Evolutionary conservation across 2,113 vertebrate genomes (phyloP).

Genomic region (Peromyscus leucopus): DNA sequence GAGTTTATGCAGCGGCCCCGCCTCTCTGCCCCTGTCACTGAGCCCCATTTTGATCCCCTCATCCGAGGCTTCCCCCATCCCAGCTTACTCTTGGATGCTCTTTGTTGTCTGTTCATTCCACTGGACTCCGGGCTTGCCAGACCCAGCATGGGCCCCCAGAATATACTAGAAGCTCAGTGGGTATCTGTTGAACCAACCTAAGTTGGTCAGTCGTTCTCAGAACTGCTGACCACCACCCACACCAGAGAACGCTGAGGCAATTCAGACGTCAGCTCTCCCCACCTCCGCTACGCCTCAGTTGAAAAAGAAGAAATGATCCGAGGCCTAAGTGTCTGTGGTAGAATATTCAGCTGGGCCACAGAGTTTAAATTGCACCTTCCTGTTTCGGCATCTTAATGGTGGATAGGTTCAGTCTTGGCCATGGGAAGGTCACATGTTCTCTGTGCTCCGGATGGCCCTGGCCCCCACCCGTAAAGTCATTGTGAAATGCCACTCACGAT

Average conservation of each 20-base stretch:
- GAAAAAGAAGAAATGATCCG: background rate
- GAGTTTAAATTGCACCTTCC: background rate
- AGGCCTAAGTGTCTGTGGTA: background rate
- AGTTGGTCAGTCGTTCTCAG: background rate
- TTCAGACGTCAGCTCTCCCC: background rate
- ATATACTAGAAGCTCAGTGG: background rate
- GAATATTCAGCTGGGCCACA: accelerated
- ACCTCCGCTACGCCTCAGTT: accelerated
- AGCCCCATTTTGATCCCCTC: background rate
- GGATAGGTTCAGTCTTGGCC: background rate
- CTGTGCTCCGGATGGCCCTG: background rate
- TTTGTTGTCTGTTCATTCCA: background rate
- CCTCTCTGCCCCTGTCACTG: background rate
- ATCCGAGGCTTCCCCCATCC: accelerated
- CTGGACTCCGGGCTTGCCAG: background rate
- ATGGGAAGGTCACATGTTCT: background rate
- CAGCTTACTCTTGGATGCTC: background rate
- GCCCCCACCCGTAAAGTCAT: background rate
- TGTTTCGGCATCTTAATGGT: background rate
- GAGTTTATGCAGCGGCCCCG: accelerated
- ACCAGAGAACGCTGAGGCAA: background rate
- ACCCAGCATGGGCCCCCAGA: accelerated
- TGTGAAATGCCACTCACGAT: background rate
- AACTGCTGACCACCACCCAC: no score
- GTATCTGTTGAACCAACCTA: background rate